These are phyloP conservation scores for Acanthaster planci DNA, from an alignment of 35 echinoderm and acorn worm genomes.

Conservation along the genomic window DNA sequence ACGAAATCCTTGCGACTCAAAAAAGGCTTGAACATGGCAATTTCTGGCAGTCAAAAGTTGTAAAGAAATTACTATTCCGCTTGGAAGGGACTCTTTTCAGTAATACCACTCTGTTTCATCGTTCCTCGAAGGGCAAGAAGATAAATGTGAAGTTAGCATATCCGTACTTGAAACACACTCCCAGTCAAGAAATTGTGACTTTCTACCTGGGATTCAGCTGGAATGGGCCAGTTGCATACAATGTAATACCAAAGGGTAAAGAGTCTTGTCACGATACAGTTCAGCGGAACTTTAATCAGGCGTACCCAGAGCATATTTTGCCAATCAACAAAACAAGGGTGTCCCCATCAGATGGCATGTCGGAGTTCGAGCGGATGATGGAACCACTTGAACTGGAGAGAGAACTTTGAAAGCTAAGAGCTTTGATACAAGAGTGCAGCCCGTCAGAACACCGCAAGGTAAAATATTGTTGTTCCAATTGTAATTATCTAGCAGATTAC, in stretches of 20 bases:
- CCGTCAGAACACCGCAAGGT: too few species aligned
- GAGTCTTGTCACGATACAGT: not conserved
- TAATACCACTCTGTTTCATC: not conserved
- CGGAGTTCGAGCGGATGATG: too few species aligned
- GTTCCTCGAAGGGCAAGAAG: not conserved
- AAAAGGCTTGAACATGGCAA: not conserved
- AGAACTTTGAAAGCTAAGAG: too few species aligned
- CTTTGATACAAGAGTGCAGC: too few species aligned
- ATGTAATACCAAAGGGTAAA: slow-evolving; percentile 33
- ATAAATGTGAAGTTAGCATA: slow-evolving; percentile 32
- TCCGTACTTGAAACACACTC: slow-evolving; percentile 24
- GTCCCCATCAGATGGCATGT: not conserved
- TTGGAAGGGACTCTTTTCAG: slow-evolving; percentile 26
- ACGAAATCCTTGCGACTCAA: slow-evolving; percentile 10
- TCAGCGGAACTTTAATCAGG: not conserved
- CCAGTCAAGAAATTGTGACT: slow-evolving; percentile 44
- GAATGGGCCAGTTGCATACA: slow-evolving; percentile 46
- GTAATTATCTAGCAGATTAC: too few species aligned
- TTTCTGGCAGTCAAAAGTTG: slow-evolving; percentile 19
- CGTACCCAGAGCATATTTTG: slow-evolving; percentile 8
- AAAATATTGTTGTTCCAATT: too few species aligned
- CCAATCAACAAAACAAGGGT: not conserved
- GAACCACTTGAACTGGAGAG: too few species aligned
- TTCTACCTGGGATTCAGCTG: slow-evolving; percentile 64
- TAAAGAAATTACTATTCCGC: not conserved